Evolutionary conservation across 92 coral and sea anemone species (phyloP).

Genomic region (Siderastrea siderea): DNA sequence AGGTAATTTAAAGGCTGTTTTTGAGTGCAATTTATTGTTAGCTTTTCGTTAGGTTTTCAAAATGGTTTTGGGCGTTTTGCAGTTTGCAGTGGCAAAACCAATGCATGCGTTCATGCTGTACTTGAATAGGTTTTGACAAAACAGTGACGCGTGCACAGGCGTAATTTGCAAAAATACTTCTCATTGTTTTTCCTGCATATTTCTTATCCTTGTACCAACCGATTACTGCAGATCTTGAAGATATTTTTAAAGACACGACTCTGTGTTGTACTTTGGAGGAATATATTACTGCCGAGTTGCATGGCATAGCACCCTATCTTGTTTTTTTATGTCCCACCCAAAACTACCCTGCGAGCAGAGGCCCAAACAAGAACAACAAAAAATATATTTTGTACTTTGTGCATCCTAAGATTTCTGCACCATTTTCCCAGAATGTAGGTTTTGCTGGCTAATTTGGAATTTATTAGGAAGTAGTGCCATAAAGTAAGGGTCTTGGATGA

Average conservation of each 20-base stretch:
- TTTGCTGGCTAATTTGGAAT: too few relatives aligned
- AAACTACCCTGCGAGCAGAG: too few relatives aligned
- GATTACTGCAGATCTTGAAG: neutral
- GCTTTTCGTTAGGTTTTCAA: too few relatives aligned
- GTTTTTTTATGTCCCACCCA: slow-evolving; percentile 13
- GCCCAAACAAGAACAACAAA: too few relatives aligned
- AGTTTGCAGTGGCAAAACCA: neutral
- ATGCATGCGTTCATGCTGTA: neutral
- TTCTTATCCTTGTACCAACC: neutral
- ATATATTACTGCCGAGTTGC: neutral
- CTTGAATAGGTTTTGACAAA: neutral
- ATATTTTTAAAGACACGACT: neutral
- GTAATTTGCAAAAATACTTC: neutral
- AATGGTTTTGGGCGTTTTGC: too few relatives aligned
- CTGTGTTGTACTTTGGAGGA: neutral
- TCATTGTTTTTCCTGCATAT: neutral
- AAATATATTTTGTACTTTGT: too few relatives aligned
- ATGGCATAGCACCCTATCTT: neutral
- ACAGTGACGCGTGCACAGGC: neutral
- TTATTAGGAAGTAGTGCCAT: neutral
- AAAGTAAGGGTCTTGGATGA: neutral
- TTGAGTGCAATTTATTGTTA: neutral
- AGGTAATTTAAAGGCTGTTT: slow-evolving; percentile 51
- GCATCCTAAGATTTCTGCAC: neutral
- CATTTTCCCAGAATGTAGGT: too few relatives aligned